A percentile compares a stretch with the other conserved stretches of the same genome.
Conservation (phyloP, 2,888 invertebrate genomes). For the Euplagia quadripunctaria region DNA sequence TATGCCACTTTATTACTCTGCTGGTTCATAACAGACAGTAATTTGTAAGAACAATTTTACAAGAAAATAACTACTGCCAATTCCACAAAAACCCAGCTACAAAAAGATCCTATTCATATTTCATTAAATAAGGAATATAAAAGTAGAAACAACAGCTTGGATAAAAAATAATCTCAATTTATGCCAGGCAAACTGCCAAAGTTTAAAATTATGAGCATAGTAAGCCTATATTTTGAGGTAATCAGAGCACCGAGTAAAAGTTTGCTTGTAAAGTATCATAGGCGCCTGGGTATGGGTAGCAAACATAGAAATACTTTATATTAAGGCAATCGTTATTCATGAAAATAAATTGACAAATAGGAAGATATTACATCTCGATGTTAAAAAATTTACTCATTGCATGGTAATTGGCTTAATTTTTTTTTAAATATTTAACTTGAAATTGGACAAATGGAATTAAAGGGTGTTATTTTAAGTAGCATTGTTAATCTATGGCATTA, state of each 20-base stretch:
- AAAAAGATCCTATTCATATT: constrained; percentile 44
- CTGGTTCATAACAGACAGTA: neutral
- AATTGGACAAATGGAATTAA: no score
- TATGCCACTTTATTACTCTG: neutral
- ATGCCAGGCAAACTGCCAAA: constrained; percentile 54
- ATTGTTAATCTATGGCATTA: no score
- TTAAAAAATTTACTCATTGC: neutral
- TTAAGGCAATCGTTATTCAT: constrained; percentile 12
- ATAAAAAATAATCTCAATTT: constrained; percentile 58
- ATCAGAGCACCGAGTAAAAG: constrained; percentile 50
- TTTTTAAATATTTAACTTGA: no score
- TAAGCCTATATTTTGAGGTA: constrained; percentile 55
- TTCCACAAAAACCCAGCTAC: constrained; percentile 23
- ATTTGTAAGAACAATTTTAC: constrained; percentile 2
- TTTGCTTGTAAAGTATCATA: constrained; percentile 53
- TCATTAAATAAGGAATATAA: constrained; percentile 49
- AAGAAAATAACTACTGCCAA: constrained; percentile 9
- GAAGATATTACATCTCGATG: neutral
- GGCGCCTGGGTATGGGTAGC: constrained; percentile 43
- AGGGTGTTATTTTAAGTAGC: no score
- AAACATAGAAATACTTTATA: constrained; percentile 25
- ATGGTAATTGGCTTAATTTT: no score
- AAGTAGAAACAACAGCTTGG: constrained; percentile 54
- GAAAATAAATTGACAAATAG: neutral
- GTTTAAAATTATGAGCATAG: constrained; percentile 55